A percentile compares a stretch with the other conserved stretches of the same genome.
Conservation (phyloP, 2,888 invertebrate species). For the Phasia obesa region DNA sequence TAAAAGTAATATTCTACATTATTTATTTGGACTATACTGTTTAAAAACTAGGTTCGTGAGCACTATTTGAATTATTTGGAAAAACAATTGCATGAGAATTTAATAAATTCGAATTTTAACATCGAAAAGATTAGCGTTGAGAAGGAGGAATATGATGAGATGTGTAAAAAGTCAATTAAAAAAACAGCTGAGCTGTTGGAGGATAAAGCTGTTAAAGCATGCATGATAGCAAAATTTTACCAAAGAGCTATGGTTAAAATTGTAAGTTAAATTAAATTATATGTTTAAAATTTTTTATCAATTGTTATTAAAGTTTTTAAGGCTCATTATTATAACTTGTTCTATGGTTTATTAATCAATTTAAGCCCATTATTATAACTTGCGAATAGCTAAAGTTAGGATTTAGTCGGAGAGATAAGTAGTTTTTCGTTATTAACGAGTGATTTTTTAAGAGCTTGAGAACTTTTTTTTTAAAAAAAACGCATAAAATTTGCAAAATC, state of each 20-base stretch:
- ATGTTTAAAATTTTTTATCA: too few species aligned
- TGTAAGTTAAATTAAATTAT: slow-evolving; percentile 73
- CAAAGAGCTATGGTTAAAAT: slow-evolving; percentile 79
- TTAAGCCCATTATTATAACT: too few species aligned
- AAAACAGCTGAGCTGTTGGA: slow-evolving; percentile 74
- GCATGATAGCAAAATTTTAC: slow-evolving; percentile 78
- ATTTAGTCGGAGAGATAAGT: too few species aligned
- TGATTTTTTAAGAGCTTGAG: too few species aligned
- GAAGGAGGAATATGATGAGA: slow-evolving; percentile 45
- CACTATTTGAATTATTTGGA: slow-evolving; percentile 78
- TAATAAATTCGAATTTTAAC: slow-evolving; percentile 67
- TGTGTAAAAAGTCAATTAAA: slow-evolving; percentile 46
- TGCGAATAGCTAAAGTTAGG: too few species aligned
- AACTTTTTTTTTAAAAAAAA: too few species aligned
- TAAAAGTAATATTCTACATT: not conserved
- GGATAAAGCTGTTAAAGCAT: slow-evolving; percentile 76
- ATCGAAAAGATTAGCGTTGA: slow-evolving; percentile 9
- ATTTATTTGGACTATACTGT: not conserved
- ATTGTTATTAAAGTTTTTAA: too few species aligned
- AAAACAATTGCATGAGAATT: slow-evolving; percentile 77
- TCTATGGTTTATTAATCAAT: too few species aligned
- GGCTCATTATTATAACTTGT: too few species aligned
- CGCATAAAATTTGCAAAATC: too few species aligned
- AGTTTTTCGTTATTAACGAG: too few species aligned
- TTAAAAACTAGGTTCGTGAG: slow-evolving; percentile 75